phyloP scores from a whole-genome alignment of 2,888 invertebrate species.

The Synanthedon vespiformis region DNA sequence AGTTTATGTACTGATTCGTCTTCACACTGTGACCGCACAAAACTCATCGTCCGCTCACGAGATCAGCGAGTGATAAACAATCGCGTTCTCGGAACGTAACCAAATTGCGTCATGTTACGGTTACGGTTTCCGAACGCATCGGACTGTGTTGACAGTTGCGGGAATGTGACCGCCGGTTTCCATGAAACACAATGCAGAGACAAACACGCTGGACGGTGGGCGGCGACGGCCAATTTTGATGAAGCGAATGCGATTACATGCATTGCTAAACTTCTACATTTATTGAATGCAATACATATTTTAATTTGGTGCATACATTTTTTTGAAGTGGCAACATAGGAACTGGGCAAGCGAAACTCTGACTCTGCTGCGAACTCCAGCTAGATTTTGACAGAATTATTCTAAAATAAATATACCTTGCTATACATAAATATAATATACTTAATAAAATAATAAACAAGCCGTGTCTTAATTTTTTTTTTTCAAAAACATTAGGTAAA shows the following conservation, averaged over 20 bases:
- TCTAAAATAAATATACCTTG: too few relatives aligned
- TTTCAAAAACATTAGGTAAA: too few relatives aligned
- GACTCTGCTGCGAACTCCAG: too few relatives aligned
- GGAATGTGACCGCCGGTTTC: slow-evolving; percentile 7
- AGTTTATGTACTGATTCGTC: background rate
- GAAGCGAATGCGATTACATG: background rate
- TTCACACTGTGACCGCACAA: background rate
- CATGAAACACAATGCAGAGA: background rate
- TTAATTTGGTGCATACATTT: too few relatives aligned
- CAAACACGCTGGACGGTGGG: background rate
- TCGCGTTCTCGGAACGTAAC: slow-evolving; percentile 12
- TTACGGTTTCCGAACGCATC: slow-evolving; percentile 1
- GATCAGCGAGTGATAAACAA: slow-evolving; percentile 2
- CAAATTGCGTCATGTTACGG: slow-evolving; percentile 3
- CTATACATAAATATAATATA: too few relatives aligned
- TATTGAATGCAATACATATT: too few relatives aligned
- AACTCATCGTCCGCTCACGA: background rate
- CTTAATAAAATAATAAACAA: too few relatives aligned
- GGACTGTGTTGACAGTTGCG: slow-evolving; percentile 18
- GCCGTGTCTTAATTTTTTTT: too few relatives aligned
- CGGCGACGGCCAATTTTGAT: background rate
- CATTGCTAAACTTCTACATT: too few relatives aligned
- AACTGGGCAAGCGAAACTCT: too few relatives aligned
- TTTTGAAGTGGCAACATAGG: too few relatives aligned
- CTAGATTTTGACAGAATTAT: too few relatives aligned